These are phyloP conservation scores for Idaea straminata DNA, from an alignment of 2,888 invertebrate species.

Conservation along the genomic window DNA sequence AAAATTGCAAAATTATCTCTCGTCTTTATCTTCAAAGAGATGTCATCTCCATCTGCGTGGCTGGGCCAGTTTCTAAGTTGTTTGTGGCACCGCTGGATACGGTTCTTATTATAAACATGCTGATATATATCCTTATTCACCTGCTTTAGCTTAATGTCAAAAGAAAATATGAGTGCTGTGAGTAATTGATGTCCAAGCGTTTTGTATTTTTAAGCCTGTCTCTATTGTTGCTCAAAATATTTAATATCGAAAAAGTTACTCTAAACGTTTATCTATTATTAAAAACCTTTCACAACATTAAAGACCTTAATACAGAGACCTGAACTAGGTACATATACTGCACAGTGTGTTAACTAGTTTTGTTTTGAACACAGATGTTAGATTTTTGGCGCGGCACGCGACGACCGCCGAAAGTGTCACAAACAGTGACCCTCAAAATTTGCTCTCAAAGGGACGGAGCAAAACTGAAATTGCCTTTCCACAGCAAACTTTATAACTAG, in stretches of 20 bases:
- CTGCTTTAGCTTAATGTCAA: slow-evolving; percentile 48
- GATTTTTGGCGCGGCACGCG: slow-evolving; percentile 24
- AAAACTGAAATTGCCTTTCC: slow-evolving; percentile 41
- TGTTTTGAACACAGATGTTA: slow-evolving; percentile 23
- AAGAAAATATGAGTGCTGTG: slow-evolving; percentile 48
- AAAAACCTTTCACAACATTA: no score
- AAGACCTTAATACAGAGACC: neutral
- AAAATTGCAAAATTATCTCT: slow-evolving; percentile 78
- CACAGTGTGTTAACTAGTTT: slow-evolving; percentile 22
- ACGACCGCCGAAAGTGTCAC: slow-evolving; percentile 36
- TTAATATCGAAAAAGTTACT: neutral
- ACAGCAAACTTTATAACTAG: slow-evolving; percentile 33
- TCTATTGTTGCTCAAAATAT: neutral
- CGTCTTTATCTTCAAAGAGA: slow-evolving; percentile 79
- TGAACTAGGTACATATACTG: slow-evolving; percentile 1
- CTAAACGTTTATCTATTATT: no score
- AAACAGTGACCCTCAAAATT: slow-evolving; percentile 47
- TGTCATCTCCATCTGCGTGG: slow-evolving; percentile 71
- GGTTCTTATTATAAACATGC: slow-evolving; percentile 61
- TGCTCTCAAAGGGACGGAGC: slow-evolving; percentile 43
- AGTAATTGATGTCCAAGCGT: slow-evolving; percentile 18
- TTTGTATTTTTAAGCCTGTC: neutral
- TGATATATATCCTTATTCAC: slow-evolving; percentile 55
- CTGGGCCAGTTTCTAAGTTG: slow-evolving; percentile 71
- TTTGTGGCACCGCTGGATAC: slow-evolving; percentile 64